Percentiles rank a stretch among this genome's conserved stretches.
Evolutionary conservation across 2,797 vertebrate species (phyloP).

Genomic region (Chrosomus eos): DNA sequence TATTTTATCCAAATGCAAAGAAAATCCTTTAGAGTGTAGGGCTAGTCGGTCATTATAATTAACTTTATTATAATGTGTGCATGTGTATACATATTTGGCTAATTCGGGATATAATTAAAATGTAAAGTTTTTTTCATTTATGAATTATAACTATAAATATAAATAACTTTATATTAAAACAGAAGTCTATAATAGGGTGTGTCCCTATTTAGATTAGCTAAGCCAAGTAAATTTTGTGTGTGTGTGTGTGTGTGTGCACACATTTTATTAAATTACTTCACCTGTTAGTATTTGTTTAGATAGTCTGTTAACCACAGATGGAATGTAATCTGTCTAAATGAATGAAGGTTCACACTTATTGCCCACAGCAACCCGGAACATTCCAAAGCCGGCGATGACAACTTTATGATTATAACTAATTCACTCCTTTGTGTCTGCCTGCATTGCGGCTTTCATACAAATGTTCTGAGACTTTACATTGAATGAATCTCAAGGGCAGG

Average conservation of each 20-base stretch:
- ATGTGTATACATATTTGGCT: neutral
- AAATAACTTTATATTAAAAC: neutral
- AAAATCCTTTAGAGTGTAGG: too few relatives aligned
- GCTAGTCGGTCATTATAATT: too few relatives aligned
- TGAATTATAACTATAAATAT: neutral
- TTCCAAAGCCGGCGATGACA: constrained; percentile 44
- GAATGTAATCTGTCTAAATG: constrained; percentile 43
- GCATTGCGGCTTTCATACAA: constrained; percentile 36
- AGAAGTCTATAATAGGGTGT: neutral
- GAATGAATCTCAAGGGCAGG: constrained; percentile 11
- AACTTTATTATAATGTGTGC: too few relatives aligned
- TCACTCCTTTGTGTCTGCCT: constrained; percentile 40
- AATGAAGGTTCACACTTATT: constrained; percentile 27
- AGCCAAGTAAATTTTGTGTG: neutral
- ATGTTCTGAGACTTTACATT: constrained; percentile 8
- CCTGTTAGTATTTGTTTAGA: constrained; percentile 50
- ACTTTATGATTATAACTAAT: constrained; percentile 48
- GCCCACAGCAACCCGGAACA: constrained; percentile 33
- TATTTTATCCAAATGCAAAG: too few relatives aligned
- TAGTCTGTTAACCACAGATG: constrained; percentile 29
- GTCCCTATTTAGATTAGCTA: neutral
- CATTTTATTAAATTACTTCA: constrained; percentile 36
- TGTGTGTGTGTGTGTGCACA: neutral
- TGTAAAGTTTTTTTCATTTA: neutral
- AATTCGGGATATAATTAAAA: neutral